Evolutionary conservation across 2,888 invertebrate species (phyloP), one percentile per base, ranked within the genome.

Genomic region (Cremastobaeus sp.): DNA sequence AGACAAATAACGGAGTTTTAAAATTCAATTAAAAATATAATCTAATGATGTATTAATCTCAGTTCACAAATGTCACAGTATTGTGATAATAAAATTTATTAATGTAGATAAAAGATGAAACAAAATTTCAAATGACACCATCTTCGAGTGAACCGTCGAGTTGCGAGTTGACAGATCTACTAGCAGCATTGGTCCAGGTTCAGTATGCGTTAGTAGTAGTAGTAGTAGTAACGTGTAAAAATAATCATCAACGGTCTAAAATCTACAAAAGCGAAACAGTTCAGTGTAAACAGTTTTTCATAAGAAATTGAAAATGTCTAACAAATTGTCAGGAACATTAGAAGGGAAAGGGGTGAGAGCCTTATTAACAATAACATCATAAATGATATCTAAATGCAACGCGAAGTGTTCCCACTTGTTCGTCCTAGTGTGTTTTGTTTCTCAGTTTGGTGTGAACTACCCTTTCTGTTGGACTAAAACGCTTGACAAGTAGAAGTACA

Each of bases 331-430:
- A 64, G 30, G 35, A 3, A 28, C 45, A 45, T n/a, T n/a, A 32
- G n/a, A 4, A 2, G 15, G 20, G 14, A 15, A 17, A n/a, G 12
- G 9, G 9, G 12, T 30, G 20, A 17, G 8, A 41, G 32, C 12
- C 32, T 52, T 18, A 35, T 18, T 25, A 25, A n/a, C n/a, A 64
- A 57, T 32, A 41, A 48, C 12, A n/a, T 20, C 48, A 17, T 25
- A 47, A 57, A 57, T 57, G 45, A 35, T 65, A 12, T 8, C 41
- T 66, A 66, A 55, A 55, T 66, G 48, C 47, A 55, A 45, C 41
- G 18, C 28, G 45, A 43, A 60, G 28, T 47, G 32, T 47, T 45
- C 25, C 47, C 8, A 34, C 18, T 30, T 28, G 21, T 0, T 34
- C 9, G 14, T 20, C 15, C 20, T 30, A 32, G 4, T 12, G 3